Evolutionary conservation across 2,888 invertebrate genomes (phyloP), one percentile per base, ranked within the genome.

Genomic region (Pollenia labialis): DNA sequence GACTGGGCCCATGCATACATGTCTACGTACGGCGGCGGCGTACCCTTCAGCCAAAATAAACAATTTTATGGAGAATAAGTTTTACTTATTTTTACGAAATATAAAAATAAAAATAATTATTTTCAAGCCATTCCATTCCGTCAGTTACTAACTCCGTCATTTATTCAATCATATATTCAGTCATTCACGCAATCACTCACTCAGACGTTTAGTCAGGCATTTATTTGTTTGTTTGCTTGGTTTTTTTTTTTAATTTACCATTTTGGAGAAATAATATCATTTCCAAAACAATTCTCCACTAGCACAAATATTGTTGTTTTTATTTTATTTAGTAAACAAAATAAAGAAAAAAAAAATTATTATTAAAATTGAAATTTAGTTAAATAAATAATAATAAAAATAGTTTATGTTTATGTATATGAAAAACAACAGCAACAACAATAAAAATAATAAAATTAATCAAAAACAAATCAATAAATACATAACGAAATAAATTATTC

Each of bases 171-270:
- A 9, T 0, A 16, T n/a, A 12, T 8, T 66, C 23, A 14, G 6
- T 48, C 40, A 50, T 0, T n/a, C 14, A 3, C 1, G 16, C 8
- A 10, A n/a, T 40, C 50, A 10, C 6, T 72, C 54, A 18, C 32
- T 68, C 54, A 42, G 42, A 16, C 32, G 14, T 11, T 12, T 44
- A 10, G 56, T 56, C 72, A 68, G 48, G 9, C 54, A 64, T 44
- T 71, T 40, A 69, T 64, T 56, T 32, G 32, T 32, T 64, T 83
- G 64, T 83, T 83, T 68, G 56, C n/a, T n/a, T n/a, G n/a, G n/a
- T n/a, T n/a, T n/a, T n/a, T 79, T 79, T 76, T 71, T 83, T 71
- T 52, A 75, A 74, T 74, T 84, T 74, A 79, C 44, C 66, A 72
- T 58, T 64, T 77, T 68, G 18, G 60, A 66, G 58, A 62, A 77